A percentile compares a stretch with the other conserved stretches of the same genome.
Evolutionary conservation across 2,888 invertebrate species (phyloP).

Genomic region (Muschampia plurimacula): DNA sequence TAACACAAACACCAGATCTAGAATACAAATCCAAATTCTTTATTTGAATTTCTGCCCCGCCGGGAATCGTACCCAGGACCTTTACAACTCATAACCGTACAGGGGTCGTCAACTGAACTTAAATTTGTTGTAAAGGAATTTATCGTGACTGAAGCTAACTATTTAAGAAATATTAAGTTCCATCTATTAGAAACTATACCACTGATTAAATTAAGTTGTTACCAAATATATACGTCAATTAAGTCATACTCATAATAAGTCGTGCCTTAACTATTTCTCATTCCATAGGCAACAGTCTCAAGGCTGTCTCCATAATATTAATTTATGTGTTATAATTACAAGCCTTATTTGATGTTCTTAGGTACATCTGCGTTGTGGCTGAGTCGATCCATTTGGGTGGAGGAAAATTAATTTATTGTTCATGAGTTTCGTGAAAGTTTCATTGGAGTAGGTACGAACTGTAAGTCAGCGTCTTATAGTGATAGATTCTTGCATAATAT

Average conservation of each 20-base stretch:
- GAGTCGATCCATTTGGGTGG: constrained; percentile 1
- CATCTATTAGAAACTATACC: not conserved
- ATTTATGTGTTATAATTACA: constrained; percentile 34
- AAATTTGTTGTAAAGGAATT: too few relatives aligned
- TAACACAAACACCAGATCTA: too few relatives aligned
- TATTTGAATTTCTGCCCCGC: too few relatives aligned
- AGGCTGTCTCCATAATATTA: constrained; percentile 22
- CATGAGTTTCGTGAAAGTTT: not conserved
- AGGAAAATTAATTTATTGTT: constrained; percentile 29
- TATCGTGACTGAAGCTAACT: too few relatives aligned
- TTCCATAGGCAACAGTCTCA: constrained; percentile 1
- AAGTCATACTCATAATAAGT: not conserved
- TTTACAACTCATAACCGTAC: too few relatives aligned
- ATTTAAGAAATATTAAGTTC: too few relatives aligned
- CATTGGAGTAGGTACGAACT: not conserved
- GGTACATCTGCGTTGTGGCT: constrained; percentile 13
- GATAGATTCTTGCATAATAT: constrained; percentile 20
- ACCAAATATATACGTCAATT: not conserved
- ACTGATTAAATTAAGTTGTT: not conserved
- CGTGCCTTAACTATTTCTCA: constrained; percentile 4
- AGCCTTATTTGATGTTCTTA: constrained; percentile 27
- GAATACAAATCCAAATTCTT: too few relatives aligned
- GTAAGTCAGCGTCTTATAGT: constrained; percentile 7
- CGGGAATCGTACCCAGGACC: too few relatives aligned
- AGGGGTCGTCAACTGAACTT: too few relatives aligned